A percentile compares a stretch with the other conserved stretches of the same genome.
These are phyloP conservation scores for Acestrorhynchus altus DNA, from an alignment of 2,797 vertebrate genomes.

Conservation along the genomic window DNA sequence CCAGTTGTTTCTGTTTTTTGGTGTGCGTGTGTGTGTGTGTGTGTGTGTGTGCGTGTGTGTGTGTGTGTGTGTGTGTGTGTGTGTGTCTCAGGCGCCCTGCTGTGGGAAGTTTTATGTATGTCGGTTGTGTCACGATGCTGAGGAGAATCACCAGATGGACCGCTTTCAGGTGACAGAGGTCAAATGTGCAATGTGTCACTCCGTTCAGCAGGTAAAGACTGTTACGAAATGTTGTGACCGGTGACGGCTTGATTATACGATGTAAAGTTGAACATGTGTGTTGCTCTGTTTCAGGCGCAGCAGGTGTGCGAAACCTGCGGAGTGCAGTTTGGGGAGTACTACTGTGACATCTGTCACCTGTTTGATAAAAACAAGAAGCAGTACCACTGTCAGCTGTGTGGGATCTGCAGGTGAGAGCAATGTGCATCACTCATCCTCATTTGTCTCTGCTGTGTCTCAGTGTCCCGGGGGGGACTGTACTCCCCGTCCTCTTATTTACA, in stretches of 20 bases:
- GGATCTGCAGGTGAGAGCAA: conserved; percentile 90
- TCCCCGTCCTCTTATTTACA: too few species aligned
- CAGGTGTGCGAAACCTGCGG: conserved; percentile 85
- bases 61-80: neutral
- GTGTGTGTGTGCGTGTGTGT: neutral
- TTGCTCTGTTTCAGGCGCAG: conserved; percentile 76
- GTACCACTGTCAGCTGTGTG: conserved; percentile 91
- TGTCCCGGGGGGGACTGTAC: too few species aligned
- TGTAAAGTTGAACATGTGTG: too few species aligned
- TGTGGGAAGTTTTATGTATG: conserved; percentile 93
- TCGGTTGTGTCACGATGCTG: conserved; percentile 90
- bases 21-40: too few species aligned
- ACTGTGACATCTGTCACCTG: conserved; percentile 90
- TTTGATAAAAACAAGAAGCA: conserved; percentile 95
- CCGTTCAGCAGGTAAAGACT: conserved; percentile 81
- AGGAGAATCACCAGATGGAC: conserved; percentile 88
- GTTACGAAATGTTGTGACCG: too few species aligned
- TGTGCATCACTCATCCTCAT: neutral
- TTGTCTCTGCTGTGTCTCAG: neutral
- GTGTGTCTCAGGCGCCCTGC: conserved; percentile 85
- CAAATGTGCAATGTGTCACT: conserved; percentile 84
- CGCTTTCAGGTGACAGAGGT: conserved; percentile 90
- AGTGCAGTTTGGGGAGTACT: conserved; percentile 91
- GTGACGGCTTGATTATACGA: too few species aligned
- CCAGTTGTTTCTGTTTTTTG: too few species aligned